Evolutionary conservation across 2,113 vertebrate species (phyloP).

Genomic region (Emydocephalus ijimae): DNA sequence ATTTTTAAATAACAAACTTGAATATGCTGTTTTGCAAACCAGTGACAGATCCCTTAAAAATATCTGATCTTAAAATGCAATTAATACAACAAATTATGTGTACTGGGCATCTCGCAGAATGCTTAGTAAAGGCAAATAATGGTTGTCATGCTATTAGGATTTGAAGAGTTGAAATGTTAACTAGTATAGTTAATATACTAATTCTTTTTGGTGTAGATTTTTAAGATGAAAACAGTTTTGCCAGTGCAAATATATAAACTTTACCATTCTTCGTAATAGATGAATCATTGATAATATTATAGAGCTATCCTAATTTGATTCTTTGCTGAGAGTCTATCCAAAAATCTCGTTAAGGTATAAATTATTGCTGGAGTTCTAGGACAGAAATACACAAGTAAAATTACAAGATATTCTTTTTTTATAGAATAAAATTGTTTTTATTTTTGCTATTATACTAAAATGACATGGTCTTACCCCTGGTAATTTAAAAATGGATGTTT

Average conservation of each 20-base stretch:
- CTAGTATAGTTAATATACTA: not conserved
- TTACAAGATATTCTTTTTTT: not conserved
- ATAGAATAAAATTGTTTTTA: not conserved
- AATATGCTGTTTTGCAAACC: not conserved
- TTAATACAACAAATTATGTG: not conserved
- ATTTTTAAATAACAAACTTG: not conserved
- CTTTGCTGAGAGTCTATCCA: not conserved
- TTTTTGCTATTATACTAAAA: not conserved
- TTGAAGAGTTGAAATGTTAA: not conserved
- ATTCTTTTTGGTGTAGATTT: not conserved
- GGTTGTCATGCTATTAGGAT: not conserved
- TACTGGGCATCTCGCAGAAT: not conserved
- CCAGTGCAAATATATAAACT: not conserved
- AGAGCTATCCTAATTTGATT: not conserved
- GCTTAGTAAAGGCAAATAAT: not conserved
- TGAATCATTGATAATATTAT: not conserved
- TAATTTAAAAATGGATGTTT: not conserved
- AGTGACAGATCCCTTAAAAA: not conserved
- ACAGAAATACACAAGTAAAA: not conserved
- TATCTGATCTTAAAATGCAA: not conserved
- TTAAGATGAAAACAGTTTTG: not conserved
- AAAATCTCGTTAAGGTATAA: not conserved
- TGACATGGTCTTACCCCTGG: too few species aligned
- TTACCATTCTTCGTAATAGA: not conserved
- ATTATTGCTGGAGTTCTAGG: not conserved